Conservation (phyloP, 2,888 invertebrate genomes). For the Siphlonurus alternatus region DNA sequence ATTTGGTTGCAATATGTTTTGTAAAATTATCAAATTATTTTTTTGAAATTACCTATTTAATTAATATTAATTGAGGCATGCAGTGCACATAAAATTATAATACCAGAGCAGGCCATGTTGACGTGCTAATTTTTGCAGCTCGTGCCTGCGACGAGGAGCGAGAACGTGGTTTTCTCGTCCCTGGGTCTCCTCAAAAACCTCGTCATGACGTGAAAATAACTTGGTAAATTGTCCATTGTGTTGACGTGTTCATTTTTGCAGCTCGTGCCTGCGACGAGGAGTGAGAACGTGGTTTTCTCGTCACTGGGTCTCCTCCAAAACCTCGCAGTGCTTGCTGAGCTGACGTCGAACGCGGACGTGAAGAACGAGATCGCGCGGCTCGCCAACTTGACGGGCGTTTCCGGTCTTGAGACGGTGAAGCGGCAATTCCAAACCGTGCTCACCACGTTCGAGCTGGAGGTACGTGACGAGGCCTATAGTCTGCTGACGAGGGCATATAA, state of each 20-base stretch:
- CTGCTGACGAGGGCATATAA: no score
- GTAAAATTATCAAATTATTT: no score
- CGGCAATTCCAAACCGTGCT: background rate
- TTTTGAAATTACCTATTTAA: no score
- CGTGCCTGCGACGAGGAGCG: background rate
- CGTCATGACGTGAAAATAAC: no score
- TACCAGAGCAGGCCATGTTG: no score
- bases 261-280: background rate
- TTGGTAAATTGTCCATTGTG: no score
- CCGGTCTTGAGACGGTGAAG: background rate
- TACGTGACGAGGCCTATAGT: background rate
- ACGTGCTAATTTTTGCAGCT: background rate
- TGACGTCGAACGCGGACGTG: background rate
- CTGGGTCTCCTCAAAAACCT: background rate
- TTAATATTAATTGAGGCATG: no score
- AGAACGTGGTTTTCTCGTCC: background rate
- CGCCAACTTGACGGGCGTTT: background rate
- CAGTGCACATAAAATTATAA: no score
- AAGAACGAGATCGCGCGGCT: background rate
- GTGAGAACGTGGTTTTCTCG: background rate
- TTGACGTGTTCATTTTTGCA: background rate
- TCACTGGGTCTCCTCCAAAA: background rate
- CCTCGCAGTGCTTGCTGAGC: background rate
- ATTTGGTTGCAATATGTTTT: no score
- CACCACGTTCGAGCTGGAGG: background rate